A percentile compares a stretch with the other conserved stretches of the same genome.
Conservation (phyloP, 2,888 invertebrate genomes). For the Timema podura region DNA sequence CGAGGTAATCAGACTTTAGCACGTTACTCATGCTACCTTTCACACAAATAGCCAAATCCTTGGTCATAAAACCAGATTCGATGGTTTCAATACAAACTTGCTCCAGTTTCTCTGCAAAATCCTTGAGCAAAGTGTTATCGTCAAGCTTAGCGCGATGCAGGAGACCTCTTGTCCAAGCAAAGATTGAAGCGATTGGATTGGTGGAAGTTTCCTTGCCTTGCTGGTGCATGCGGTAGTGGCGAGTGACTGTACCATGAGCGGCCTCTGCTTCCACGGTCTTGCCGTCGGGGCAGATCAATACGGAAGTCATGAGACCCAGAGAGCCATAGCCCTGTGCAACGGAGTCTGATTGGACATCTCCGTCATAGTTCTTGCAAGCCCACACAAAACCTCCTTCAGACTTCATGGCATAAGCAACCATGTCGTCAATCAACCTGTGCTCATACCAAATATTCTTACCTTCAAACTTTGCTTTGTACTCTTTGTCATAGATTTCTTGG, state of each 20-base stretch:
- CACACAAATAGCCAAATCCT: conserved; percentile 97
- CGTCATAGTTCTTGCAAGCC: conserved; percentile 99
- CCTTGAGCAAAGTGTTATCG: conserved; percentile 66
- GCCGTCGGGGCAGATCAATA: conserved; percentile 94
- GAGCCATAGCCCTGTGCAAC: conserved; percentile 97
- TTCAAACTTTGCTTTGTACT: conserved; percentile 83
- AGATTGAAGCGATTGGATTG: conserved; percentile 98
- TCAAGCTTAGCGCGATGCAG: conserved; percentile 93
- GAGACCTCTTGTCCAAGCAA: conserved; percentile 95
- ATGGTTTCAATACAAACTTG: conserved; percentile 91
- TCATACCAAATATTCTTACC: conserved; percentile 93
- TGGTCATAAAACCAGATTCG: conserved; percentile 93
- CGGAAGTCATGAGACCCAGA: conserved; percentile 97
- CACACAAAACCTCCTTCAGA: conserved; percentile 98
- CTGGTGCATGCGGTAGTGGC: conserved; percentile 84
- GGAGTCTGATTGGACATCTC: conserved; percentile 97
- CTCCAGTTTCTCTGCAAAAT: conserved; percentile 84
- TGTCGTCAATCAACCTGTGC: conserved; percentile 96
- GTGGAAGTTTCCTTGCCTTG: conserved; percentile 98
- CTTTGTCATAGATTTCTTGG: conserved; percentile 86
- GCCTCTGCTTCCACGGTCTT: conserved; percentile 98
- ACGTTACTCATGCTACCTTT: conserved; percentile 80
- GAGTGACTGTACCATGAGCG: conserved; percentile 94
- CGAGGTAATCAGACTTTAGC: conserved; percentile 78
- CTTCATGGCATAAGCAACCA: conserved; percentile 98